Conservation (phyloP, 2,113 vertebrate genomes). For the Malaclemys terrapin region DNA sequence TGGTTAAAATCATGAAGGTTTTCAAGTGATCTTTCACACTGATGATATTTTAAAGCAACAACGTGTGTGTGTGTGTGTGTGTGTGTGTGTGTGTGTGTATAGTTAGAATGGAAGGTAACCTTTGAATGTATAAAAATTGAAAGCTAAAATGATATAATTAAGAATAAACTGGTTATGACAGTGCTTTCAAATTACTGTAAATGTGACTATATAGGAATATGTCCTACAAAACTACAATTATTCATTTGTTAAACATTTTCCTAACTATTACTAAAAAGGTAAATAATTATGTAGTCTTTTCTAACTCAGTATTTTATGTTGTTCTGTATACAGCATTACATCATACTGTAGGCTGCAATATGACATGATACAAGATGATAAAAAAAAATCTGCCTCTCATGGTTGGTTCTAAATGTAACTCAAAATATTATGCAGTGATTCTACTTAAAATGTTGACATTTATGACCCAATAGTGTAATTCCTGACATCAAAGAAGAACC, state of each 20-base stretch:
- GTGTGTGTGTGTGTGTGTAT: background rate
- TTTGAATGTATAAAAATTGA: background rate
- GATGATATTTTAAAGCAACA: constrained; percentile 65
- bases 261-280: constrained; percentile 10
- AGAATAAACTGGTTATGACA: constrained; percentile 23
- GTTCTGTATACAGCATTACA: background rate
- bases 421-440: constrained; percentile 44
- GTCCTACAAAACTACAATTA: background rate
- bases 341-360: background rate
- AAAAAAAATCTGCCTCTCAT: constrained; percentile 59
- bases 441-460: constrained; percentile 51
- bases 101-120: constrained; percentile 26
- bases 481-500: background rate
- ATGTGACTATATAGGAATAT: background rate
- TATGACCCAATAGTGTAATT: constrained; percentile 17
- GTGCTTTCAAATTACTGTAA: background rate
- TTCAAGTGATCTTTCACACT: constrained; percentile 57
- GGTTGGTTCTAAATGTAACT: constrained; percentile 49
- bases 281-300: constrained; percentile 13
- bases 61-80: background rate
- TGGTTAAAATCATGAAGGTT: constrained; percentile 51
- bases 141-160: background rate
- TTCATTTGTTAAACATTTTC: background rate
- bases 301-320: background rate
- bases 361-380: constrained; percentile 45